A percentile compares a stretch with the other conserved stretches of the same genome.
These are phyloP conservation scores for Xestia ashworthii DNA, from an alignment of 2,888 invertebrate genomes.

Conservation along the genomic window DNA sequence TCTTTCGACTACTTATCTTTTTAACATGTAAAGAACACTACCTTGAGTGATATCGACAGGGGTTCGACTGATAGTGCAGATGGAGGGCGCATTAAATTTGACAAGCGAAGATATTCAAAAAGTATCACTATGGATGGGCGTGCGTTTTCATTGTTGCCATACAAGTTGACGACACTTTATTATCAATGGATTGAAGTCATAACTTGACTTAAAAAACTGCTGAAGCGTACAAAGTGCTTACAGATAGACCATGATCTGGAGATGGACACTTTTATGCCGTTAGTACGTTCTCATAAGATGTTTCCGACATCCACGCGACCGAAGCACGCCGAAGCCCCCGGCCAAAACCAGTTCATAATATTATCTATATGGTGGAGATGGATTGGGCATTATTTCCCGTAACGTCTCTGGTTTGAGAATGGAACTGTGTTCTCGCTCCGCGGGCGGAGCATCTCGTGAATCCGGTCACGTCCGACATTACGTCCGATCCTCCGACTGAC, in stretches of 20 bases:
- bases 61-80: slow-evolving; percentile 75
- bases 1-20: slow-evolving; percentile 30
- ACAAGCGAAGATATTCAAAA: slow-evolving; percentile 82
- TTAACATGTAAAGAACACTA: slow-evolving; percentile 62
- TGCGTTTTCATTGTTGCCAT: slow-evolving; percentile 54
- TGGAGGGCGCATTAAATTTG: slow-evolving; percentile 80
- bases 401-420: slow-evolving; percentile 27
- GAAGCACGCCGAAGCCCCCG: too few species aligned
- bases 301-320: too few species aligned
- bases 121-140: slow-evolving; percentile 58
- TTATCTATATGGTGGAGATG: not conserved
- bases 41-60: slow-evolving; percentile 71
- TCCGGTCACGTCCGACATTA: slow-evolving; percentile 82
- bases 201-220: not conserved
- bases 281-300: not conserved
- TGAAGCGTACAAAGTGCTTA: not conserved
- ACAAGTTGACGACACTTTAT: not conserved
- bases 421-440: slow-evolving; percentile 46
- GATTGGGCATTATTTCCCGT: slow-evolving; percentile 14
- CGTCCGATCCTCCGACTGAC: slow-evolving; percentile 79
- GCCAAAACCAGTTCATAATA: not conserved
- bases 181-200: not conserved
- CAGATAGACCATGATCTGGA: not conserved
- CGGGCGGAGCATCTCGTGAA: slow-evolving; percentile 64
- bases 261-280: not conserved